Evolutionary conservation across 2,888 invertebrate genomes (phyloP), one percentile per base, ranked within the genome.

Genomic region (Eledone cirrhosa): DNA sequence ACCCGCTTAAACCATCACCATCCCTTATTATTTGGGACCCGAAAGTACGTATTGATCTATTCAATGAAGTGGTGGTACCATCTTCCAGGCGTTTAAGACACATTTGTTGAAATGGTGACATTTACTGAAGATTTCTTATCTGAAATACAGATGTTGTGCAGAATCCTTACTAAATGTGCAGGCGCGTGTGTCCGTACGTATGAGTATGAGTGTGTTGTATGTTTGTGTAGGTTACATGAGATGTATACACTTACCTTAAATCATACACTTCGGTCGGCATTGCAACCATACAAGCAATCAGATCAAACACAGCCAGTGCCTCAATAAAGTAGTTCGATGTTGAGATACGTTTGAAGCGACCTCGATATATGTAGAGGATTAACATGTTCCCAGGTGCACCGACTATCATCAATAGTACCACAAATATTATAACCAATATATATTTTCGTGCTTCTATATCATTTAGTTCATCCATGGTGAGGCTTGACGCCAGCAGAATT

Each of bases 271-370:
- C 86, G 0, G 84, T 86, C 4, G 88, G 88, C 84, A 88, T 82
- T 11, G 86, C 86, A 2, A 88, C 82, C 4, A 85, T 77, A 77
- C 88, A 88, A 2, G 86, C 86, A 24, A 87, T 79, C 41, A 88
- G 81, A 80, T 88, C 88, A 81, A 87, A 87, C 41, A 87, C 82
- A 13, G 88, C 87, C 86, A 88, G 86, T 33, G 86, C 82, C 29
- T 86, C 82, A 59, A 88, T 88, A 81, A 88, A 88, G 78, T 86
- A 87, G 80, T 88, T 87, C 0, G 87, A 86, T n/a, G 16, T 72
- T 0, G 88, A 86, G 7, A 86, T 86, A 76, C 85, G 83, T 63
- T 85, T 84, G 79, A 88, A 86, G 24, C 85, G 80, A 29, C 85
- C 81, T 13, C 84, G 82, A 80, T 87, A 88, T 5, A 88, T 85